Conservation (phyloP, 2,113 vertebrate genomes). For the Chauna torquata region DNA sequence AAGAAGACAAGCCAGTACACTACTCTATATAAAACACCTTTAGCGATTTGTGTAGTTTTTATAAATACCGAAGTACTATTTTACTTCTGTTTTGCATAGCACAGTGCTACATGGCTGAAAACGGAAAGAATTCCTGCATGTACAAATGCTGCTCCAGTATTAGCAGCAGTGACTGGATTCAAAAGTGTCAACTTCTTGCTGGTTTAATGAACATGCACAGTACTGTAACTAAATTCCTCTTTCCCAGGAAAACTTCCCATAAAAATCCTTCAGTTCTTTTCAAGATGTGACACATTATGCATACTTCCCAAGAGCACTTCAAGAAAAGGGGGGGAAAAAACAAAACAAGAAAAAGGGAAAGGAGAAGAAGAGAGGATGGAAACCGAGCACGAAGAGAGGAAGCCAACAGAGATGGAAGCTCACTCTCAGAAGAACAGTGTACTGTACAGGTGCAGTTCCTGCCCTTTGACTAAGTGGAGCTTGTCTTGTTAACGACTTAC, state of each 20-base stretch:
- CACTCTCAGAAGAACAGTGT: conserved; percentile 44
- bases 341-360: not conserved
- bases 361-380: conserved; percentile 20
- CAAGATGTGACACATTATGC: conserved; percentile 19
- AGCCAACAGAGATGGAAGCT: conserved; percentile 47
- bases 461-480: conserved; percentile 86
- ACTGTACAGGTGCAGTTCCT: conserved; percentile 78
- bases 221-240: not conserved
- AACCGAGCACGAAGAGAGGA: not conserved
- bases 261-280: conserved; percentile 49
- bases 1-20: not conserved
- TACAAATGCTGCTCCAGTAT: not conserved
- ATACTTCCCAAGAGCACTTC: conserved; percentile 25
- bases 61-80: not conserved
- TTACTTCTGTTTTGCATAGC: not conserved
- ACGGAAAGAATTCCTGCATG: not conserved
- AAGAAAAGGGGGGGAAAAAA: not conserved
- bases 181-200: not conserved
- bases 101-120: conserved; percentile 12
- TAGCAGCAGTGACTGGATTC: not conserved
- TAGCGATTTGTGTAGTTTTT: not conserved
- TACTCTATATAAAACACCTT: not conserved
- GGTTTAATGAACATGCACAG: conserved; percentile 1
- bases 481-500: conserved; percentile 90
- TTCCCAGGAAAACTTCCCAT: conserved; percentile 37